Evolutionary conservation across 2,888 invertebrate species (phyloP).

Genomic region (Alentia gelatinosa): DNA sequence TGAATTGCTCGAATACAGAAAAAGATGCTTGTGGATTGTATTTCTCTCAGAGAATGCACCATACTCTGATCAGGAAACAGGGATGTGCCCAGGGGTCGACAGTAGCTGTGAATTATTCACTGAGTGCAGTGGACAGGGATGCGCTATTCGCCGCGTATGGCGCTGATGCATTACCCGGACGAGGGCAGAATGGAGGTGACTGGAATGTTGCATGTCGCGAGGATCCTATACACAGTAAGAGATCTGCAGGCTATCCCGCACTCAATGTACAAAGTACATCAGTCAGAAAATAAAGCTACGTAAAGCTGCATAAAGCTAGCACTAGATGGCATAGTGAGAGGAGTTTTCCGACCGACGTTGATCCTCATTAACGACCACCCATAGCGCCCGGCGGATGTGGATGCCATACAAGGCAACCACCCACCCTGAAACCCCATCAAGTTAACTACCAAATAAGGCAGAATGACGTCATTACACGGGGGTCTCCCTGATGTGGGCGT

Average conservation of each 20-base stretch:
- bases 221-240: no score
- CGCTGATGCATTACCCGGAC: background rate
- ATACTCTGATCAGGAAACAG: no score
- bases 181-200: no score
- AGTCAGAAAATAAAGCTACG: no score
- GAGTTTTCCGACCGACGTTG: no score
- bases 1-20: no score
- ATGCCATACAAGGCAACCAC: background rate
- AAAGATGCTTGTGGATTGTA: no score
- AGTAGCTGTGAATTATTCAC: conserved; percentile 15
- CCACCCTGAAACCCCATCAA: background rate
- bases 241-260: background rate
- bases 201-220: no score
- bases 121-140: background rate
- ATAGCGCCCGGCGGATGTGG: background rate
- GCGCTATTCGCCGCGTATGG: background rate
- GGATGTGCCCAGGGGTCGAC: no score
- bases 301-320: background rate
- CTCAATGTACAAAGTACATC: no score
- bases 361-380: background rate
- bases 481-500: background rate
- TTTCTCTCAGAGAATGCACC: no score
- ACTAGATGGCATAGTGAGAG: no score
- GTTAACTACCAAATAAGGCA: background rate
- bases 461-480: background rate